Percentiles rank a stretch among this genome's conserved stretches.
These are phyloP conservation scores for Wiebesia pumilae DNA, from an alignment of 1,140 invertebrate genomes.

Conservation along the genomic window DNA sequence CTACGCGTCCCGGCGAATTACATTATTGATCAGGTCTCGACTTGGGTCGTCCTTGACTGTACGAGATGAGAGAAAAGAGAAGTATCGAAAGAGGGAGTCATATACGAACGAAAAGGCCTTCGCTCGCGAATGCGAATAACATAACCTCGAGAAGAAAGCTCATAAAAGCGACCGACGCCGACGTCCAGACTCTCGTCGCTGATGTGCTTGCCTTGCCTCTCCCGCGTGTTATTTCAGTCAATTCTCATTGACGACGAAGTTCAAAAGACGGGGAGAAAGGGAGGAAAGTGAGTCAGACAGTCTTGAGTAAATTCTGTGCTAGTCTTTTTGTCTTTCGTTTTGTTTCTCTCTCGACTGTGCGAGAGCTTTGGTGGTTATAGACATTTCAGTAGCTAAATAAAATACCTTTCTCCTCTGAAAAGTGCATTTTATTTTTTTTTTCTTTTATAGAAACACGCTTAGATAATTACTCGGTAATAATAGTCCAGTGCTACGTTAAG, in stretches of 20 bases:
- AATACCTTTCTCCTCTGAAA: background rate
- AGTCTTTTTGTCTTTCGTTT: conserved; percentile 19
- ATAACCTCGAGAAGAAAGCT: conserved; percentile 47
- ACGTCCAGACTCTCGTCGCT: conserved; percentile 3
- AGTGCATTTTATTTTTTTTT: background rate
- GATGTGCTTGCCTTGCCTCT: background rate
- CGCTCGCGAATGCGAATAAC: conserved; percentile 27
- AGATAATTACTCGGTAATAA: background rate
- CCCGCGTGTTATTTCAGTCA: conserved; percentile 43
- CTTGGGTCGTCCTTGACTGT: conserved; percentile 20
- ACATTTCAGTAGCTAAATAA: background rate
- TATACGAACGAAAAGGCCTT: conserved; percentile 7
- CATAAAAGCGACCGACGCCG: conserved; percentile 25
- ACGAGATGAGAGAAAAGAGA: conserved; percentile 4
- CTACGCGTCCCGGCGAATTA: conserved; percentile 1
- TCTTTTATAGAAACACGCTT: background rate
- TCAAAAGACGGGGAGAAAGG: conserved; percentile 3
- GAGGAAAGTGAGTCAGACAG: conserved; percentile 37
- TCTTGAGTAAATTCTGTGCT: conserved; percentile 28
- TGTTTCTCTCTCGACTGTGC: background rate
- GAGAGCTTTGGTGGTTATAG: background rate
- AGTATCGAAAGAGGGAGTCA: background rate
- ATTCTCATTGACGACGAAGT: conserved; percentile 49
- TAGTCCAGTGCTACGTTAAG: background rate
- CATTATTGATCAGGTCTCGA: conserved; percentile 40